Percentiles rank a stretch among this genome's conserved stretches.
phyloP scores from a whole-genome alignment of 2,888 invertebrate genomes.

The Drosophila recens region DNA sequence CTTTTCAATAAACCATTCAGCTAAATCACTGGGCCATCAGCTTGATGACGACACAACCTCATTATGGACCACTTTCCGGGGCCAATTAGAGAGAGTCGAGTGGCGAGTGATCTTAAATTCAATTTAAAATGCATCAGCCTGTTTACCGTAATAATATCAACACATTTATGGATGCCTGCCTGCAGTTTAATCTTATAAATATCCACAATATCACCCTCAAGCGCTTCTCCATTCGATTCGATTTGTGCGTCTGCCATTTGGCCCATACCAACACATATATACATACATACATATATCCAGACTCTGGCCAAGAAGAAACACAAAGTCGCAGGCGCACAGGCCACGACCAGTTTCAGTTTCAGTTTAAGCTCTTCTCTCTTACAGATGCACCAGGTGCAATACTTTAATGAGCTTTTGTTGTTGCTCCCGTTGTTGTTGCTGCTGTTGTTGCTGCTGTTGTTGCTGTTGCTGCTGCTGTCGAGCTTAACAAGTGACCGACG shows the following conservation, averaged over 20 bases:
- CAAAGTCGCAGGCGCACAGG: slow-evolving; percentile 30
- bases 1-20: slow-evolving; percentile 69
- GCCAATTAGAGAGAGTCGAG: slow-evolving; percentile 68
- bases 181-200: slow-evolving; percentile 45
- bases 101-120: slow-evolving; percentile 64
- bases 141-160: slow-evolving; percentile 81
- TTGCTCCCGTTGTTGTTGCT: slow-evolving; percentile 21
- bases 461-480: slow-evolving; percentile 5
- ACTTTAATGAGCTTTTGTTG: slow-evolving; percentile 75
- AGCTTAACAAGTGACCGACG: slow-evolving; percentile 57
- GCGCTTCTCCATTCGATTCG: slow-evolving; percentile 35
- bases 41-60: slow-evolving; percentile 48
- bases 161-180: slow-evolving; percentile 68
- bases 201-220: slow-evolving; percentile 54
- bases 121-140: slow-evolving; percentile 79
- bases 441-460: slow-evolving; percentile 3
- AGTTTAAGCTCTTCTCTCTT: slow-evolving; percentile 16
- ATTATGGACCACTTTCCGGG: slow-evolving; percentile 52
- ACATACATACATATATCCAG: background rate
- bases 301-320: slow-evolving; percentile 9
- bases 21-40: slow-evolving; percentile 59
- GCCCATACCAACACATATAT: background rate
- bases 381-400: slow-evolving; percentile 71
- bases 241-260: slow-evolving; percentile 26
- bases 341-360: slow-evolving; percentile 33